Percentiles rank a stretch among this genome's conserved stretches.
Conservation (phyloP, 2,888 invertebrate genomes). For the Drosophila glabriapex region DNA sequence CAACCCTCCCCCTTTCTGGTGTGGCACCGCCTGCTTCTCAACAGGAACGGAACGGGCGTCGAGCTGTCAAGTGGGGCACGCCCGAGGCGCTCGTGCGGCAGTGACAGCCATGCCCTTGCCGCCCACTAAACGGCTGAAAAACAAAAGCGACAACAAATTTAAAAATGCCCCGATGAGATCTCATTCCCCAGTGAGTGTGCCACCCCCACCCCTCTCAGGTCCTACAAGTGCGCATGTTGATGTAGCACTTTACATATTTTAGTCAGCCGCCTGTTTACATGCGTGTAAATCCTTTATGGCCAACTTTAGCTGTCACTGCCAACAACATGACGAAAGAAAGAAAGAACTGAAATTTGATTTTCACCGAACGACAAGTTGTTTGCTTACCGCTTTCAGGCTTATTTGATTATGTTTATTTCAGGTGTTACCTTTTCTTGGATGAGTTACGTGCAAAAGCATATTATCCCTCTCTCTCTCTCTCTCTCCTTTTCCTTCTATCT, state of each 20-base stretch:
- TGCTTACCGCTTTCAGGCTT: constrained; percentile 59
- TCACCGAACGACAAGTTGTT: constrained; percentile 60
- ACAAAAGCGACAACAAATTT: constrained; percentile 74
- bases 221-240: constrained; percentile 34
- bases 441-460: constrained; percentile 29
- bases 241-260: constrained; percentile 74
- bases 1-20: background rate
- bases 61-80: constrained; percentile 69
- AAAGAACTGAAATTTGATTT: constrained; percentile 70
- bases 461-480: constrained; percentile 15
- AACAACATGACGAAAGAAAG: constrained; percentile 18
- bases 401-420: constrained; percentile 80
- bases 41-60: constrained; percentile 36
- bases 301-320: constrained; percentile 52
- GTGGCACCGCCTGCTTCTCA: constrained; percentile 31
- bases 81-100: constrained; percentile 65
- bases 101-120: constrained; percentile 50
- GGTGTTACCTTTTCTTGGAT: constrained; percentile 44
- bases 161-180: constrained; percentile 53
- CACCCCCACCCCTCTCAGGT: background rate
- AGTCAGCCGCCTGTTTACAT: constrained; percentile 67
- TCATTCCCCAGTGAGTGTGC: constrained; percentile 18
- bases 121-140: constrained; percentile 29
- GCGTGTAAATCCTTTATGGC: constrained; percentile 79
- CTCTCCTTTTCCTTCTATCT: no score